Evolutionary conservation across 2,797 vertebrate genomes (phyloP), one percentile per base, ranked within the genome.

Genomic region (Naso thynnoides): DNA sequence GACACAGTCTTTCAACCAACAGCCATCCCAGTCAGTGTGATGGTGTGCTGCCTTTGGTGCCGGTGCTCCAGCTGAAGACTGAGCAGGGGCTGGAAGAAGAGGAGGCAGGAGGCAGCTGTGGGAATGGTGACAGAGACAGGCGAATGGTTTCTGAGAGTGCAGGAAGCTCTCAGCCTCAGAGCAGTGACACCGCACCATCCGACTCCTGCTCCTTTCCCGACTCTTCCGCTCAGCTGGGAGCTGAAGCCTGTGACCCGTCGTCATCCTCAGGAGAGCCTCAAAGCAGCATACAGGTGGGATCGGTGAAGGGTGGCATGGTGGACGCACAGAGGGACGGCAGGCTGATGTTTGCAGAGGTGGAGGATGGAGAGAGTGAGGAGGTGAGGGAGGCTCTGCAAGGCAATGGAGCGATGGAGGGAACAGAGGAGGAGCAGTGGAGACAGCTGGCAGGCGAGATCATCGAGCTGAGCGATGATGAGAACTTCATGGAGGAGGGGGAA

Each of bases 401-500:
- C 5, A 81, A 88, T 0, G 66, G 68, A 42, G 23, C 42, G 1
- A 60, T 73, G 6, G 91, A 82, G 10, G 79, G 76, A 8, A 19
- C 87, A 0, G 87, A 87, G 69, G 90, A 81, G 59, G 93, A 94
- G 78, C 89, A 88, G 60, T 94, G 94, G 94, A 82, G 87, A 2
- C 89, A 76, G 41, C 82, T 94, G 75, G 91, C 89, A 0, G 91
- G 88, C 0, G 93, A 95, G 66, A 90, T 95, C 74, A 95, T 95
- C 1, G 94, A 95, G 83, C 88, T 95, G 75, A 95, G 94, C 24
- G 95, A 95, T 0, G 94, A 95, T 1, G 97, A 97, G n/a, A 93
- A 96, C 84, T 96, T 94, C 71, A 95, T 97, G 47, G 98, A 97
- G 79, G 97, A 97, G 48, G 94, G 91, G 4, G 96, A 98, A n/a